Evolutionary conservation across 1,140 invertebrate genomes (phyloP).

Genomic region (Spodoptera litura): DNA sequence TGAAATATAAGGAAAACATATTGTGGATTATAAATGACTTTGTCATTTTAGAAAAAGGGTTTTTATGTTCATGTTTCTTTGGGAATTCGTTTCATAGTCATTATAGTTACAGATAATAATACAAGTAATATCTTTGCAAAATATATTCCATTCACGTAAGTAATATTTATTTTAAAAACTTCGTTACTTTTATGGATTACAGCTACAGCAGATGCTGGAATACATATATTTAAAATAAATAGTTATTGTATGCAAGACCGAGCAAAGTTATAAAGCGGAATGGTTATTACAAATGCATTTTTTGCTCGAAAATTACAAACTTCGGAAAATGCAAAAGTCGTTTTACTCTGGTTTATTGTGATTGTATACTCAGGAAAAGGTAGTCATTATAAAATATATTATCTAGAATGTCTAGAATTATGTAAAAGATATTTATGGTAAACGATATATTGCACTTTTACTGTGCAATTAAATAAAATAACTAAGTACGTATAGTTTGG

Average conservation of each 20-base stretch:
- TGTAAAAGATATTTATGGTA: too few species aligned
- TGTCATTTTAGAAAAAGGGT: neutral
- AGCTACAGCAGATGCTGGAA: too few species aligned
- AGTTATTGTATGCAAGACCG: constrained; percentile 14
- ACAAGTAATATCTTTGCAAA: too few species aligned
- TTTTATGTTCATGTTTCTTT: neutral
- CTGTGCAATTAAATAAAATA: too few species aligned
- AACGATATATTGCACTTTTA: too few species aligned
- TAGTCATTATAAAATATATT: constrained; percentile 1
- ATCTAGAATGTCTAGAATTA: too few species aligned
- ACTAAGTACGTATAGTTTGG: too few species aligned
- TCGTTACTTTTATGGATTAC: too few species aligned
- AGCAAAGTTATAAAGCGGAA: constrained; percentile 14
- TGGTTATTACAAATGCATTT: constrained; percentile 28
- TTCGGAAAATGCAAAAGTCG: neutral
- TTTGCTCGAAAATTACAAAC: neutral
- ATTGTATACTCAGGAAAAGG: neutral
- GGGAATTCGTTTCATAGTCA: neutral
- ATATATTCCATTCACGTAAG: too few species aligned
- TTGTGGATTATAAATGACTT: neutral
- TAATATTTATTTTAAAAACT: too few species aligned
- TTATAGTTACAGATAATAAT: too few species aligned
- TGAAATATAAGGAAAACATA: constrained; percentile 15
- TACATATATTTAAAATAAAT: constrained; percentile 2
- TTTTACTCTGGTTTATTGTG: neutral